These are phyloP conservation scores for Hemiprocne comata DNA, from an alignment of 2,113 vertebrate species.

Conservation along the genomic window DNA sequence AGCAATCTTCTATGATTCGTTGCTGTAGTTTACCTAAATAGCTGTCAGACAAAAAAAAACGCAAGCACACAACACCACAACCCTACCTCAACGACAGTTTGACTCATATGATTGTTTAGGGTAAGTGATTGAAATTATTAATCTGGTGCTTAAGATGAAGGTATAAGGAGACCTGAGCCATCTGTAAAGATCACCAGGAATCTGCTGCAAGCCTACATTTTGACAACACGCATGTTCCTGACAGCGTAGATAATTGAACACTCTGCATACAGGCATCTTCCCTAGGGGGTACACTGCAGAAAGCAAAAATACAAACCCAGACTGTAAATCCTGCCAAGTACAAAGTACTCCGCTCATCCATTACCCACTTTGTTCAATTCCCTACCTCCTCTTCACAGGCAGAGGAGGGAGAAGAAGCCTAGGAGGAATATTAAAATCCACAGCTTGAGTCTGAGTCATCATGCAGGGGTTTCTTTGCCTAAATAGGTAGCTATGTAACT, in stretches of 20 bases:
- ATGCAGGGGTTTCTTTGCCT: not conserved
- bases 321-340: conserved; percentile 21
- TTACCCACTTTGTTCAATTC: conserved; percentile 5
- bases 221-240: not conserved
- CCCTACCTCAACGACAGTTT: too few relatives aligned
- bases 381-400: not conserved
- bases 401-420: not conserved
- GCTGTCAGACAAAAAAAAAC: not conserved
- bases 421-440: conserved; percentile 5
- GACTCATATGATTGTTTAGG: not conserved
- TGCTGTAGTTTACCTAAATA: not conserved
- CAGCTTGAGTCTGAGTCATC: not conserved
- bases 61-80: not conserved
- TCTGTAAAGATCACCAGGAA: conserved; percentile 14
- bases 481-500: not conserved
- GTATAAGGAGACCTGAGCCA: not conserved
- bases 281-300: conserved; percentile 6
- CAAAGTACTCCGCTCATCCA: not conserved
- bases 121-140: not conserved
- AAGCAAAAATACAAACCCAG: conserved; percentile 33
- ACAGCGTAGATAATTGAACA: conserved; percentile 34
- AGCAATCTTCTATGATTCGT: not conserved
- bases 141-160: not conserved
- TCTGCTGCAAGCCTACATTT: not conserved
- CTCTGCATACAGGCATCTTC: conserved; percentile 23